Evolutionary conservation across 2,888 invertebrate species (phyloP), one percentile per base, ranked within the genome.

Genomic region (Watsonalla binaria): DNA sequence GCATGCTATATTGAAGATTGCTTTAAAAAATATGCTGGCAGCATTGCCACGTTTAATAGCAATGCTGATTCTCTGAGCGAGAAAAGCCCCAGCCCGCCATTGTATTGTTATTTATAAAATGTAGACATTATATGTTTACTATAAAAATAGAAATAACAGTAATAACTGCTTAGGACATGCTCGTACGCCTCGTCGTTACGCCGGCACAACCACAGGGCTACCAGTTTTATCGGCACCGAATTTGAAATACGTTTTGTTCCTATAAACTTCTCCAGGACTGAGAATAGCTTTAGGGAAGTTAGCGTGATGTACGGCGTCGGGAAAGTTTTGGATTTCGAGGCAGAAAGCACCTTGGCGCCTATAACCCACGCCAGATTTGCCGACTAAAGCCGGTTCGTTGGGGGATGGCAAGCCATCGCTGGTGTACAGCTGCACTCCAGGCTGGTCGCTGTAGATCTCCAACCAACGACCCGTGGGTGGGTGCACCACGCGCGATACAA

Each of bases 341-440:
- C 97, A 98, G 70, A 98, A 94, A 0, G 95, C 96, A 0, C 95
- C 95, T 65, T 96, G 96, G 57, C 93, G 93, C 46, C 92, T 90
- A 75, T 98, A 98, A 0, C 86, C 86, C 0, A 73, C 80, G 0
- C 78, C 82, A 0, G 60, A 56, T 59, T 88, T 90, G n/a, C 90
- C 90, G 0, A 78, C 49, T 0, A 90, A 57, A 0, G 89, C 84
- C 8, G 77, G 61, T 0, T 86, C 80, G 0, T 69, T 60, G 0
- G 86, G 82, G 6, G 93, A 86, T 0, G 96, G 96, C 6, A 97
- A 84, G 68, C 78, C 92, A 79, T 97, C 96, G 0, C 93, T 90
- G 0, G 97, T 97, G 76, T 98, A 98, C 60, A 98, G 93, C 77
- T 98, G 98, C 0, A 98, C 94, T 0, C 97, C 98, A 0, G 97